Evolutionary conservation across 2,113 vertebrate species (phyloP), one percentile per base, ranked within the genome.

Genomic region (Motacilla alba): DNA sequence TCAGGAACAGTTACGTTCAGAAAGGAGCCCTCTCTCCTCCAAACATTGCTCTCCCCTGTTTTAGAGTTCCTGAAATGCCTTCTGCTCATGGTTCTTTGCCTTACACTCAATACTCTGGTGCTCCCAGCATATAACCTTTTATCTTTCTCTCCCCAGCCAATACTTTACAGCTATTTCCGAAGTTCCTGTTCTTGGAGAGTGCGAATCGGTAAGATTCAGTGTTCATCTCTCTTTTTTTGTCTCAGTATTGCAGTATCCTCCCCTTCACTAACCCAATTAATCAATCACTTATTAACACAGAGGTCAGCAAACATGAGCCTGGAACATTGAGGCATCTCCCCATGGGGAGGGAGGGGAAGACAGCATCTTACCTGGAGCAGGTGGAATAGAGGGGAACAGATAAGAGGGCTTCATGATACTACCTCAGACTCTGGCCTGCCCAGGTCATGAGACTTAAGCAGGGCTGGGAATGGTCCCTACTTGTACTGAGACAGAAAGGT

Each of bases 101-200:
- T 63, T 75, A 30, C 9, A 39, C 59, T 16, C 46, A 69, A 28
- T 31, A 50, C 14, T 62, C 15, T 60, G 62, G 7, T 73, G 26
- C 73, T 92, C 33, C 50, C 35, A 83, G 14, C 21, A 11, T 35
- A 8, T 72, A 90, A 93, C 22, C 60, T 91, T 11, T 53, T 4
- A 2, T 56, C 28, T 91, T 59, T 97, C 75, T 97, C 37, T 97
- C 77, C 63, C 74, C 93, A 99, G 99, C 99, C 99, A 0, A 78
- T 99, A 83, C 99, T 99, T 76, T 98, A 99, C 83, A 98, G 99
- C 94, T 99, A 99, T 97, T 99, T 99, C 98, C 98, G 99, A 97
- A 99, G 99, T 82, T 99, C 99, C 84, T 99, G 99, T 91, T 98
- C 99, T 20, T 99, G 99, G 99, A 98, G 99, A 96, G 99, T 99